A percentile compares a stretch with the other conserved stretches of the same genome.
Evolutionary conservation across 2,113 vertebrate species (phyloP).

Genomic region (Megaceryle maxima): DNA sequence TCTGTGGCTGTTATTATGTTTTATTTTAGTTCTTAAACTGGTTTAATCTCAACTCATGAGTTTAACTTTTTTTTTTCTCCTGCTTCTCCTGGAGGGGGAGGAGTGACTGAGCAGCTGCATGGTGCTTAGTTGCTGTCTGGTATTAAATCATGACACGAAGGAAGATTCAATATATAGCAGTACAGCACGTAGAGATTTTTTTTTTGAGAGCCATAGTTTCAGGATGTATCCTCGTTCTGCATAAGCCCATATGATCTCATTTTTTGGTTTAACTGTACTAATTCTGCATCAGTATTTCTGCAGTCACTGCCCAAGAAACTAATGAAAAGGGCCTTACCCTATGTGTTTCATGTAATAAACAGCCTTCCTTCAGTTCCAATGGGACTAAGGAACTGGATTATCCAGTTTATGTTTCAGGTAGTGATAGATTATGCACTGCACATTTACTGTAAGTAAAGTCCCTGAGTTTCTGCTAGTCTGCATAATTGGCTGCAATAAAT

Average conservation of each 20-base stretch:
- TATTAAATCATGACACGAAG: background rate
- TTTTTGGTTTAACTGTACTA: background rate
- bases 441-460: constrained; percentile 22
- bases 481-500: constrained; percentile 43
- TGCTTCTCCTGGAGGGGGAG: background rate
- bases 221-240: background rate
- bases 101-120: background rate
- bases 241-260: background rate
- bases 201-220: background rate
- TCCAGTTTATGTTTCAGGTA: constrained; percentile 33
- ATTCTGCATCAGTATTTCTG: background rate
- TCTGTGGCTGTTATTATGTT: background rate
- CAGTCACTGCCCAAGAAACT: background rate
- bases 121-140: background rate
- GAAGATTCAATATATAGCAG: background rate
- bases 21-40: background rate
- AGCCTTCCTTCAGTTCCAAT: background rate
- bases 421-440: constrained; percentile 40
- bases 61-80: background rate
- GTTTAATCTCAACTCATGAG: background rate
- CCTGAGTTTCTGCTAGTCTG: constrained; percentile 14
- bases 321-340: background rate
- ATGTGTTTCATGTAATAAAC: background rate
- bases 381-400: background rate
- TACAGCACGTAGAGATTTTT: background rate